Base-by-base conservation (phyloP, 2,888 invertebrate species). In the Leptinotarsa juncta region DNA sequence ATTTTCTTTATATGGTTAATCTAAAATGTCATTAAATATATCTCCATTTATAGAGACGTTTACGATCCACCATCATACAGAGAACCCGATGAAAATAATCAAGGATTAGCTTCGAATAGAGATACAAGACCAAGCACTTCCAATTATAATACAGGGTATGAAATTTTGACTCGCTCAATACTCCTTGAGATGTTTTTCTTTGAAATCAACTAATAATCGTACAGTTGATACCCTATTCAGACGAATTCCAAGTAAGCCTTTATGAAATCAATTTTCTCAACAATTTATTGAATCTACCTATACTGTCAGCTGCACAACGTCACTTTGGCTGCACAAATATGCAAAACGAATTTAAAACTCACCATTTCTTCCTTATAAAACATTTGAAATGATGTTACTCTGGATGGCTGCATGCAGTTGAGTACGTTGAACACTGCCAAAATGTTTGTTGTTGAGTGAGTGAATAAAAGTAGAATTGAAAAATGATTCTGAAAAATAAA, bases 21-120 rank as follows among this genome's bases (percentile, higher is more conserved):
- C 42, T 42, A 42, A 42, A 32, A 42, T 42, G 42, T 42, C 12
- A 42, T 42, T 42, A 42, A 42, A 42, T 66, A 49, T 48, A 51
- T 50, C 49, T 53, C 53, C 23, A 20, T 51, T 68, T 68, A 55
- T 18, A 68, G 68, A 55, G 53, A 68, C n/a, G 42, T 55, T 32
- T 4, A 55, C 42, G 32, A 57, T 55, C 68, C 32, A 16, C 68
- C 68, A 15, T 49, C 50, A 26, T 53, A 55, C 7, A 55, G n/a
- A 53, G 26, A 50, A 23, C 51, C 55, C 14, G 51, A 57, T 20
- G 20, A 18, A 42, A 55, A 32, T 26, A 53, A 15, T 26, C n/a
- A 55, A 18, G 42, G 32, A 15, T 5, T 42, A 32, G 15, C 16
- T 42, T 18, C 26, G 26, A 60, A 60, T 60, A 53, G 7, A 18